Base-by-base conservation (phyloP, 2,797 vertebrate genomes). In the Lepus townsendii region DNA sequence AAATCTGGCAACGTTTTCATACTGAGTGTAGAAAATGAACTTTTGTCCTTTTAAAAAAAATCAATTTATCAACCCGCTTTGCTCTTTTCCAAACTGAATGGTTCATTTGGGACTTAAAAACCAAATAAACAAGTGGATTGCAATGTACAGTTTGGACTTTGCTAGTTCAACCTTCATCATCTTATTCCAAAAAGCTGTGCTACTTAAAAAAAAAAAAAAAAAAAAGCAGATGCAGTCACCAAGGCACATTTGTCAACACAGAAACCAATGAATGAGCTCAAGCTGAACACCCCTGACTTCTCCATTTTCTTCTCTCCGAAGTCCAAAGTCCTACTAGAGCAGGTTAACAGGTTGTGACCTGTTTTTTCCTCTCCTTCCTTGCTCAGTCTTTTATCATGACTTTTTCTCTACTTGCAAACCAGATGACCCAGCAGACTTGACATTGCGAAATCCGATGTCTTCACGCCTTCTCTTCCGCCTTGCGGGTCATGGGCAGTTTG, bases 71-170 rank as follows among this genome's bases (percentile, higher is more conserved):
- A 93, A 96, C 73, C 68, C 93, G 60, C 89, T 96, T 97, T 97
- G 69, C 86, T 97, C 92, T 96, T 97, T 98, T 91, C 79, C 90
- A 96, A 97, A 96, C 60, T 73, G n/a, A 98, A 97, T 16, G 87
- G 93, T 65, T 98, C 94, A 97, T 96, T 69, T 97, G 97, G 84
- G 96, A 98, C 65, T 92, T 5, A 63, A 97, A 96, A 80, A 76
- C 47, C 97, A 98, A 98, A 98, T 90, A 98, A 97, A 98, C 26
- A 50, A n/a, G 87, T 83, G 87, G 75, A 60, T 38, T 97, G 50
- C 96, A 97, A 96, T 63, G 82, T 78, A 93, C 13, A 93, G 50
- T 92, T 97, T 96, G 89, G 83, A 97, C 91, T 96, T 95, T 94
- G 0, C 91, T 76, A 96, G 86, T 57, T 94, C 97, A 93, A 68